These are phyloP conservation scores for Neodontobutis hainanensis DNA, from an alignment of 2,113 vertebrate species.

Conservation along the genomic window DNA sequence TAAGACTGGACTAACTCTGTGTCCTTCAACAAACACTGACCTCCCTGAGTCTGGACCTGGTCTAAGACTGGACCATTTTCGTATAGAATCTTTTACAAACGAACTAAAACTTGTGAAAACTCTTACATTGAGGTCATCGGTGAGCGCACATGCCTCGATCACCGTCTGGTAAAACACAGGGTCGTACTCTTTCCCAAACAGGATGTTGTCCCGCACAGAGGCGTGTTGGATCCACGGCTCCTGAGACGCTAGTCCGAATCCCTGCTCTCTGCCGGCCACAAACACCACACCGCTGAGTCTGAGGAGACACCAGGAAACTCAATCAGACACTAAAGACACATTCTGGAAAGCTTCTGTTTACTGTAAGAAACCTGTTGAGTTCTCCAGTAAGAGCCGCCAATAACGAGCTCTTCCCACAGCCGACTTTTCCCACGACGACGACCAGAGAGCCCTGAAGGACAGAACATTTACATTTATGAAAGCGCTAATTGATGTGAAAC, in stretches of 20 bases:
- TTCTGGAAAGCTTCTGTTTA: too few species aligned
- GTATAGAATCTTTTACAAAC: too few species aligned
- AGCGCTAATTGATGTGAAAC: too few species aligned
- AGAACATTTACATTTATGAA: not conserved
- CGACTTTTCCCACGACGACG: conserved; percentile 92
- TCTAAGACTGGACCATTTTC: too few species aligned
- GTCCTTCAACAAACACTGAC: too few species aligned
- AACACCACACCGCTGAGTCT: conserved; percentile 84
- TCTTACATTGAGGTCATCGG: conserved; percentile 88
- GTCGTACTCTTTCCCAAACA: conserved; percentile 89
- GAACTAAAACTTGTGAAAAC: not conserved
- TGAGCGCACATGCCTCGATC: conserved; percentile 90
- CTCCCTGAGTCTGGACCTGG: too few species aligned
- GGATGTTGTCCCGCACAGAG: conserved; percentile 92
- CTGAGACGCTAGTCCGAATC: conserved; percentile 90
- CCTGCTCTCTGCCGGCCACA: conserved; percentile 81
- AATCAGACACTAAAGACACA: not conserved
- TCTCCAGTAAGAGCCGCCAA: conserved; percentile 91
- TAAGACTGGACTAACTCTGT: too few species aligned
- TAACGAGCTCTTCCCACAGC: conserved; percentile 93
- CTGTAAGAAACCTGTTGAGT: conserved; percentile 76
- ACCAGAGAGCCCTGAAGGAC: conserved; percentile 85
- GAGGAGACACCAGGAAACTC: conserved; percentile 26
- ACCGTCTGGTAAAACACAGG: conserved; percentile 85
- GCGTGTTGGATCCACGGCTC: conserved; percentile 97